Base-by-base conservation (phyloP, 1,140 invertebrate species). In the Phthorimaea operculella region DNA sequence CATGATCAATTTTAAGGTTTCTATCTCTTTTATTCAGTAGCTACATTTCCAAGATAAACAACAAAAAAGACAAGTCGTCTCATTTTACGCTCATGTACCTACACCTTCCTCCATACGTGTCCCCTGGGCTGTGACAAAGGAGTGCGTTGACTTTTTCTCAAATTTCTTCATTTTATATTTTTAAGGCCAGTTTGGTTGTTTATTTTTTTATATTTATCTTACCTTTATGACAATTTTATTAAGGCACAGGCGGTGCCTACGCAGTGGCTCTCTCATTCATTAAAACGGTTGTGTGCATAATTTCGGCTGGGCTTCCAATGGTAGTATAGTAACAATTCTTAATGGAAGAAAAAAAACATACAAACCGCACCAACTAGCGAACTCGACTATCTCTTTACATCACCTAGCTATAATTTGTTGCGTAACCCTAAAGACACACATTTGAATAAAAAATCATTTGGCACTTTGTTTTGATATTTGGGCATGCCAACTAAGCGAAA, bases 191-290 rank as follows among this genome's bases (percentile, higher is more conserved):
- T 47, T 53, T 55, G 49, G 63, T 63, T 70, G 68, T 70, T 67
- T 70, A 61, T 71, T 74, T 68, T n/a, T 47, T 69, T 65, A 60
- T 68, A 70, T 78, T 79, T 76, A 76, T 80, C 70, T 71, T 66
- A 58, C 63, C 65, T 76, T 79, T 79, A 79, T 73, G 77, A 76
- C 73, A 80, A 79, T 76, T 80, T 80, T 80, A 80, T 80, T 76
- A 79, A 77, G 68, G 71, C 61, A 55, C 42, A 59, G 66, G 54
- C 64, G 63, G 58, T 65, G 72, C 77, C 75, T 76, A 74, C 71
- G 71, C 77, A 66, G 16, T 47, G 61, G 42, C 50, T 54, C 54
- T 52, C 65, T 74, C 77, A 77, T 80, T 80, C 76, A 79, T 80
- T 80, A 77, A 76, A 72, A 64, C 60, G 56, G 18, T 12, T 17